Evolutionary conservation across 35 echinoderm and acorn worm species (phyloP).

Genomic region (Ophioderma brevispina): DNA sequence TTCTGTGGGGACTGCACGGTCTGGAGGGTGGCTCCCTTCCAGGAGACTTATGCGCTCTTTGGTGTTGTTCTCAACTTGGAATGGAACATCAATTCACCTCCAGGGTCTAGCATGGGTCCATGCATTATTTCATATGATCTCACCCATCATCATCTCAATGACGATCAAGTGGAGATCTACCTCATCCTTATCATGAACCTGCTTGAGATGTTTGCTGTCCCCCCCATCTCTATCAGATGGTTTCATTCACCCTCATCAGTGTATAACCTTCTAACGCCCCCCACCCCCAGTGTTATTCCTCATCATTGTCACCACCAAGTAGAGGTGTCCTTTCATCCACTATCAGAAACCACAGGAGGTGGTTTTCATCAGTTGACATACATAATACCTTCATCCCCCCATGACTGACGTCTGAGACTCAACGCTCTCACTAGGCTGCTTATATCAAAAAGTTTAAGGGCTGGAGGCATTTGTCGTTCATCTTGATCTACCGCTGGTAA

Average conservation of each 20-base stretch:
- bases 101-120: neutral
- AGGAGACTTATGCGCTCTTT: neutral
- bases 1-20: no score
- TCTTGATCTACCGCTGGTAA: conserved; percentile 24
- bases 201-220: neutral
- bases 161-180: neutral
- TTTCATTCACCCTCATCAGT: neutral
- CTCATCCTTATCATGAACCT: neutral
- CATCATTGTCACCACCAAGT: conserved; percentile 3
- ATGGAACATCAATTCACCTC: neutral
- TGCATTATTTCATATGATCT: neutral
- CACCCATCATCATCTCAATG: neutral
- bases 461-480: neutral
- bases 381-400: no score
- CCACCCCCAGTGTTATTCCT: no score
- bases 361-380: no score
- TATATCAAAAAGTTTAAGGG: neutral
- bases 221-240: neutral
- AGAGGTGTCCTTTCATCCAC: neutral
- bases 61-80: neutral
- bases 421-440: no score
- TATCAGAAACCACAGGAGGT: no score
- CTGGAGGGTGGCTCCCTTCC: neutral
- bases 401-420: no score
- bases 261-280: neutral